Evolutionary conservation across 2,113 vertebrate genomes (phyloP), one percentile per base, ranked within the genome.

Genomic region (Phylloscopus whistleri): DNA sequence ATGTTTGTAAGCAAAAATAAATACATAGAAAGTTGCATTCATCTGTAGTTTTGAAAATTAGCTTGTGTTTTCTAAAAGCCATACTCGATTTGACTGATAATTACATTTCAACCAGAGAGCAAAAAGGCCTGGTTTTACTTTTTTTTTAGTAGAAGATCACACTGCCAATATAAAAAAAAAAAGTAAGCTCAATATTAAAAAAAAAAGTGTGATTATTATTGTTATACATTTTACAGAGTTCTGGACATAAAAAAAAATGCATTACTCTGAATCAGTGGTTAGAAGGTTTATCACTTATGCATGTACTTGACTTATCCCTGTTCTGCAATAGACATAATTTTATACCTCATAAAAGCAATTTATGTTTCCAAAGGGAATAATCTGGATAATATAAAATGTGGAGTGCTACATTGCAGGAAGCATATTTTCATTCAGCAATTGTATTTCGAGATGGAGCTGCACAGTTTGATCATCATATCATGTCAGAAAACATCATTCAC

Each of bases 281-380:
- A 97, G 97, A 96, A 97, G 97, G 98, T 98, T 98, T 98, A 98
- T 98, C 97, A 98, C 97, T 98, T 98, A 98, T 97, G 97, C 97
- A 98, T 98, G 97, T 97, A 97, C 97, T 98, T 97, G 97, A 98
- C 98, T 98, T 98, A 98, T 98, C 98, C 98, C 98, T 97, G 90
- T 97, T 98, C 98, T 98, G 96, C 98, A 98, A 98, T 98, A 98
- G 97, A 98, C 97, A 97, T 98, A 98, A 98, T 98, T 98, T 98
- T 98, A 98, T 98, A 98, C 97, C 98, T 98, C 98, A 98, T 98
- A 98, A 98, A 98, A 98, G 97, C 98, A 98, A 98, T 98, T 98
- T 98, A 98, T 98, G 98, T 94, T 98, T 98, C 98, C 98, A 98
- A 98, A 97, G 98, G 98, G 98, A 98, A 98, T 98, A 98, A 98